A percentile compares a stretch with the other conserved stretches of the same genome.
Evolutionary conservation across 2,888 invertebrate species (phyloP).

Genomic region (Drosophila phalerata): DNA sequence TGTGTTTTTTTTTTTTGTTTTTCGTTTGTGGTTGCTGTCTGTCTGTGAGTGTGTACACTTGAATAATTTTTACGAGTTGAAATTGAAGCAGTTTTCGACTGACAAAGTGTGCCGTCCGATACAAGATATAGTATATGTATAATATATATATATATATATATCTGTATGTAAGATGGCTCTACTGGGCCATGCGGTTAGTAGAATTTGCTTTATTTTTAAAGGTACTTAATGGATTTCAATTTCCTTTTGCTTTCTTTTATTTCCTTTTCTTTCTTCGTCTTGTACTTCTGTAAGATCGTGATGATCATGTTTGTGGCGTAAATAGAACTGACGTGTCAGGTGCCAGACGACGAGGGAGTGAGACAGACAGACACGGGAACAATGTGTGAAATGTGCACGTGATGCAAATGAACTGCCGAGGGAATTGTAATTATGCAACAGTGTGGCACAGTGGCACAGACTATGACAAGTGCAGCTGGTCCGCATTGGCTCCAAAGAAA

Average conservation of each 20-base stretch:
- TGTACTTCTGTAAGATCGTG: conserved; percentile 1
- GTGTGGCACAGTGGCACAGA: conserved; percentile 28
- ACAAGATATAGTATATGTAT: conserved; percentile 9
- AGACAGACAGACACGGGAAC: not conserved
- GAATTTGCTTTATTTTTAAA: conserved; percentile 78
- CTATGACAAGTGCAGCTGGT: conserved; percentile 28
- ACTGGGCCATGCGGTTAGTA: conserved; percentile 82
- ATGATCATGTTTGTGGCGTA: conserved; percentile 49
- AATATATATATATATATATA: conserved; percentile 11
- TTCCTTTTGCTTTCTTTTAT: conserved; percentile 38
- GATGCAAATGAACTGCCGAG: conserved; percentile 50
- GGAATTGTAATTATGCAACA: conserved; percentile 65
- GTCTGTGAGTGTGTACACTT: conserved; percentile 64
- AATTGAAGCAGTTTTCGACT: conserved; percentile 62
- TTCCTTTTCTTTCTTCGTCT: conserved; percentile 17
- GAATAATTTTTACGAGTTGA: conserved; percentile 72
- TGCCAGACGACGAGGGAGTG: conserved; percentile 58
- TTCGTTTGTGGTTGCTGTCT: conserved; percentile 27
- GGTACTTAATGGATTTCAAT: conserved; percentile 79
- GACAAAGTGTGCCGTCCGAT: conserved; percentile 52
- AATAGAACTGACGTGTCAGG: conserved; percentile 63
- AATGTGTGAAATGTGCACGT: conserved; percentile 66
- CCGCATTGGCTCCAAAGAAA: not conserved
- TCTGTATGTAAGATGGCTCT: conserved; percentile 40
- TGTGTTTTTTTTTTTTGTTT: conserved; percentile 37